Percentiles rank a stretch among this genome's conserved stretches.
Evolutionary conservation across 2,888 invertebrate genomes (phyloP).

Genomic region (Ptilodon capucinus): DNA sequence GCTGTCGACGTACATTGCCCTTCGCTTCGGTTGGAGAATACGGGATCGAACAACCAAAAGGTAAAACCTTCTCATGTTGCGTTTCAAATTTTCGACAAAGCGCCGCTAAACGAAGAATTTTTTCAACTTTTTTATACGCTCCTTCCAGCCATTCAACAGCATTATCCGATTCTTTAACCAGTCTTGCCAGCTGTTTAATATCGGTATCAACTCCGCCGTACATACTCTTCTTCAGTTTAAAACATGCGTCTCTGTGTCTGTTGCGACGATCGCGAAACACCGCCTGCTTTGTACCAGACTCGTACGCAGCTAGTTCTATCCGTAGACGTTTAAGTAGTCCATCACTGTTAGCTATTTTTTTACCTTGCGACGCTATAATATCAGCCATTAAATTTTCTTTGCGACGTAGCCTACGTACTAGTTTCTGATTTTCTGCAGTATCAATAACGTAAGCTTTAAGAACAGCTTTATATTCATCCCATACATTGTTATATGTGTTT

Average conservation of each 20-base stretch:
- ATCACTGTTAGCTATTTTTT: conserved; percentile 68
- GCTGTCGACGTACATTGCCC: conserved; percentile 40
- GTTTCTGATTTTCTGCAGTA: conserved; percentile 70
- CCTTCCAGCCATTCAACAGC: conserved; percentile 63
- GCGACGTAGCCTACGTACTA: conserved; percentile 60
- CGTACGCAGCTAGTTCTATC: conserved; percentile 64
- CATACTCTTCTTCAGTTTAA: conserved; percentile 53
- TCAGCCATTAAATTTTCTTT: conserved; percentile 74
- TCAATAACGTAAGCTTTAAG: conserved; percentile 60
- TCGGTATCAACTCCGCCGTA: conserved; percentile 54
- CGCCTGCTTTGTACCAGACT: conserved; percentile 72
- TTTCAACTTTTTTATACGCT: conserved; percentile 72
- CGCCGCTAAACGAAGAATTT: conserved; percentile 73
- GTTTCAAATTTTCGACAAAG: conserved; percentile 83
- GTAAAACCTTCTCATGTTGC: conserved; percentile 74
- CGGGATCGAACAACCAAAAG: conserved; percentile 54
- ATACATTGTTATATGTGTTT: conserved; percentile 57
- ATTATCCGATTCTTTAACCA: conserved; percentile 66
- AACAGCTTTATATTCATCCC: conserved; percentile 70
- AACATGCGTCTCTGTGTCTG: conserved; percentile 63
- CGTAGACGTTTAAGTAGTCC: conserved; percentile 59
- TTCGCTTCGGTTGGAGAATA: conserved; percentile 50
- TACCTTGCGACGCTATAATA: conserved; percentile 69
- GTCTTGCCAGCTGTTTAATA: conserved; percentile 45
- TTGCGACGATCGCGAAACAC: conserved; percentile 68